Evolutionary conservation across 53 echinoderm and acorn worm genomes (phyloP).

Genomic region (Apostichopus leukothele): DNA sequence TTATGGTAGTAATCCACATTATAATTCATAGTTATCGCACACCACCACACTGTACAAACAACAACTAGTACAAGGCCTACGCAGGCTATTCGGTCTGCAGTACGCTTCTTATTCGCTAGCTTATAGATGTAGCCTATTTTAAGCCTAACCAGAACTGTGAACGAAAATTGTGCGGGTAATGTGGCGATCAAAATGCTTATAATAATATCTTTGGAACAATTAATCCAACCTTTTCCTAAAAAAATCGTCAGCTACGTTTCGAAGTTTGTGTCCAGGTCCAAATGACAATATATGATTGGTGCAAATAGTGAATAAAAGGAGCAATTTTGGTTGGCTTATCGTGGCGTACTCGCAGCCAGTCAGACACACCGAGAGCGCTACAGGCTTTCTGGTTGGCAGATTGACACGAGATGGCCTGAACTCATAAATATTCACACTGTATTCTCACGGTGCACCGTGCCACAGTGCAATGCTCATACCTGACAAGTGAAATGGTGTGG

Average conservation of each 20-base stretch:
- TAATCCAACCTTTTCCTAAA: neutral
- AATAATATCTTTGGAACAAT: neutral
- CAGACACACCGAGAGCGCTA: conserved; percentile 43
- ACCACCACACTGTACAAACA: too few species aligned
- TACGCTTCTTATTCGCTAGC: neutral
- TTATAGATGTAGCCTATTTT: conserved; percentile 25
- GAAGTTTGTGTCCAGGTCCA: conserved; percentile 47
- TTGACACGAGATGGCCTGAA: conserved; percentile 32
- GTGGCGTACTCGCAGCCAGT: conserved; percentile 48
- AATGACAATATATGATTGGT: conserved; percentile 37
- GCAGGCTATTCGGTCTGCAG: too few species aligned
- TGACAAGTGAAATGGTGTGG: too few species aligned
- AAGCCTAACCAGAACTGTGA: conserved; percentile 3
- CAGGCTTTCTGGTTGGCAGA: conserved; percentile 48
- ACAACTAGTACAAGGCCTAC: too few species aligned
- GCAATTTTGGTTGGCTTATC: conserved; percentile 50
- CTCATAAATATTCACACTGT: conserved; percentile 22
- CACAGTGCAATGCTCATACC: too few species aligned
- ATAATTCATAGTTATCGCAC: too few species aligned
- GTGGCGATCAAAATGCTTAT: neutral
- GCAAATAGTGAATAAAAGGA: conserved; percentile 41
- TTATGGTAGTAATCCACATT: too few species aligned
- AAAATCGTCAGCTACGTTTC: conserved; percentile 18
- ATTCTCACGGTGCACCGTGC: too few species aligned
- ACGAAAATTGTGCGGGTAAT: neutral